Conservation (phyloP, 2,888 invertebrate genomes). For the Celastrina argiolus region DNA sequence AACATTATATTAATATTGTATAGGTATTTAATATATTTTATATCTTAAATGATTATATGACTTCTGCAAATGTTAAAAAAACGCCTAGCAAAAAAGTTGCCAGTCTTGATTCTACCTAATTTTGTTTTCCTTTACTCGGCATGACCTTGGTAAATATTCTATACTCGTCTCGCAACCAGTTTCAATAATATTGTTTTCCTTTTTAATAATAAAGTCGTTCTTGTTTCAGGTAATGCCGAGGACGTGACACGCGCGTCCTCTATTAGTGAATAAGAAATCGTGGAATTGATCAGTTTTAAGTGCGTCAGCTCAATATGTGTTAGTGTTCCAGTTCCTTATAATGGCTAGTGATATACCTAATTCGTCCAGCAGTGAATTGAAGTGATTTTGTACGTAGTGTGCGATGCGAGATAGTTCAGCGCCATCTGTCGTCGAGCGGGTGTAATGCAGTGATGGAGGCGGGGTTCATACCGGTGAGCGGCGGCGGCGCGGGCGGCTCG, state of each 20-base stretch:
- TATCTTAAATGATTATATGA: background rate
- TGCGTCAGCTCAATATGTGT: conserved; percentile 6
- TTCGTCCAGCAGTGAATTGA: conserved; percentile 59
- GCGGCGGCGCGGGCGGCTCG: conserved; percentile 42
- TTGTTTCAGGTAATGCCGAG: conserved; percentile 54
- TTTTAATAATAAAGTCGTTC: conserved; percentile 48
- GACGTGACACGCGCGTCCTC: conserved; percentile 28
- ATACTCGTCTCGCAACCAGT: conserved; percentile 39
- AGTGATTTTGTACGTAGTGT: conserved; percentile 36
- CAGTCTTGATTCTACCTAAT: background rate
- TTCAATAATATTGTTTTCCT: conserved; percentile 47
- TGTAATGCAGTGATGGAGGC: conserved; percentile 65
- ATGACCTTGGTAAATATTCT: conserved; percentile 18
- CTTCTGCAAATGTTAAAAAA: background rate
- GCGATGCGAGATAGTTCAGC: conserved; percentile 35
- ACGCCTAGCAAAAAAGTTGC: background rate
- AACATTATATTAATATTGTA: too few relatives aligned
- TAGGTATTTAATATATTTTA: too few relatives aligned
- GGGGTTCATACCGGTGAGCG: conserved; percentile 66
- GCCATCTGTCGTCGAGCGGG: conserved; percentile 56
- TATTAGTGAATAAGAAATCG: background rate
- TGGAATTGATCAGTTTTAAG: conserved; percentile 14
- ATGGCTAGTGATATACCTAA: conserved; percentile 53
- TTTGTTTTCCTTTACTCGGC: conserved; percentile 7
- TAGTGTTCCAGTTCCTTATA: conserved; percentile 50